Percentiles rank a stretch among this genome's conserved stretches.
phyloP scores from a whole-genome alignment of 1,140 invertebrate genomes.

The Helicoverpa armigera region DNA sequence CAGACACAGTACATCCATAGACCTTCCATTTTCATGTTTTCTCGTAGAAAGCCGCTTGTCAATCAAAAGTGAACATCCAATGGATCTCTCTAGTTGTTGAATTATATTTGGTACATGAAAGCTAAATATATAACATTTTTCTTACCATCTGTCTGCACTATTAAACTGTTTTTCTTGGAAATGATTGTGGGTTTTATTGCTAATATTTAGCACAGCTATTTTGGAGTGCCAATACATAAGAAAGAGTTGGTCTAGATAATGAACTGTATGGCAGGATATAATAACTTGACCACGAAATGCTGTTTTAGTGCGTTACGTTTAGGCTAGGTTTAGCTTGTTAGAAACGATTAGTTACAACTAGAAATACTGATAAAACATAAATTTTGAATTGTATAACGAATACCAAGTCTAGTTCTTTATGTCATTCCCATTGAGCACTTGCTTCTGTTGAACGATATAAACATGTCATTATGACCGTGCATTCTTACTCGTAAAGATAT shows the following conservation, averaged over 20 bases:
- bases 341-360: no score
- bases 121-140: neutral
- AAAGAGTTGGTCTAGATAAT: constrained; percentile 26
- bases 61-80: neutral
- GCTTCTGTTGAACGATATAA: neutral
- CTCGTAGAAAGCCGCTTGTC: constrained; percentile 23
- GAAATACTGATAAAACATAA: neutral
- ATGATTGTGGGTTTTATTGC: neutral
- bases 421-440: neutral
- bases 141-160: neutral
- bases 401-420: neutral
- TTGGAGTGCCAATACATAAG: neutral
- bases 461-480: neutral
- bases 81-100: no score
- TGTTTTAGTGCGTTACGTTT: no score
- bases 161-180: constrained; percentile 7
- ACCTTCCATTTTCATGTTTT: neutral
- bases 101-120: no score
- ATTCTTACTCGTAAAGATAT: constrained; percentile 4
- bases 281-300: neutral
- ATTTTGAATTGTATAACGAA: neutral
- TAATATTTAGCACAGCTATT: constrained; percentile 33
- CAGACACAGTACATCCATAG: neutral
- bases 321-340: no score
- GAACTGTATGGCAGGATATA: neutral